Evolutionary conservation across 2,113 vertebrate genomes (phyloP).

Genomic region (Oncorhynchus clarkii): DNA sequence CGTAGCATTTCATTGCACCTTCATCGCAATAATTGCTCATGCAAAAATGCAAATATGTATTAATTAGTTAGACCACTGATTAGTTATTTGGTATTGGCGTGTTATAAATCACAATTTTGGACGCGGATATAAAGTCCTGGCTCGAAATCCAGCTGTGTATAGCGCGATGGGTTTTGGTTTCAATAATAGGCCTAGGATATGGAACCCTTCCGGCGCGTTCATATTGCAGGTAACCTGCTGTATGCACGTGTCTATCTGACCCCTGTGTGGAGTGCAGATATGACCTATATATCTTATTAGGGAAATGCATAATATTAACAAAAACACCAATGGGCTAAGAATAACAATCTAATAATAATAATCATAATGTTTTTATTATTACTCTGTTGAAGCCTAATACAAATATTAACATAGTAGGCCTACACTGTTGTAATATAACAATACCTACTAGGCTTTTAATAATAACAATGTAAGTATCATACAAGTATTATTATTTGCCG

Average conservation of each 20-base stretch:
- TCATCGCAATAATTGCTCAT: constrained; percentile 89
- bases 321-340: background rate
- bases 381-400: no score
- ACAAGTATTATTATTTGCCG: no score
- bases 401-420: no score
- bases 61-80: constrained; percentile 92
- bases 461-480: no score
- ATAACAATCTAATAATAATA: background rate
- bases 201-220: constrained; percentile 75
- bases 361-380: background rate
- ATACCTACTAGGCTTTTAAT: no score
- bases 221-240: constrained; percentile 79
- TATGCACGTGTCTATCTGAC: constrained; percentile 63
- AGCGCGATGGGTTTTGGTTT: constrained; percentile 74
- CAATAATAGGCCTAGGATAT: constrained; percentile 75
- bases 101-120: constrained; percentile 82
- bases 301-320: background rate
- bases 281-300: background rate
- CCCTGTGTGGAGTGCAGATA: background rate
- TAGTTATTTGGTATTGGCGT: constrained; percentile 86
- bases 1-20: constrained; percentile 73
- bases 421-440: no score
- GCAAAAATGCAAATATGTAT: constrained; percentile 94
- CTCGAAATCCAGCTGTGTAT: constrained; percentile 65
- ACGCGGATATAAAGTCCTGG: constrained; percentile 73